Conservation (phyloP, 2,888 invertebrate genomes). For the Drosophila maculinotata region DNA sequence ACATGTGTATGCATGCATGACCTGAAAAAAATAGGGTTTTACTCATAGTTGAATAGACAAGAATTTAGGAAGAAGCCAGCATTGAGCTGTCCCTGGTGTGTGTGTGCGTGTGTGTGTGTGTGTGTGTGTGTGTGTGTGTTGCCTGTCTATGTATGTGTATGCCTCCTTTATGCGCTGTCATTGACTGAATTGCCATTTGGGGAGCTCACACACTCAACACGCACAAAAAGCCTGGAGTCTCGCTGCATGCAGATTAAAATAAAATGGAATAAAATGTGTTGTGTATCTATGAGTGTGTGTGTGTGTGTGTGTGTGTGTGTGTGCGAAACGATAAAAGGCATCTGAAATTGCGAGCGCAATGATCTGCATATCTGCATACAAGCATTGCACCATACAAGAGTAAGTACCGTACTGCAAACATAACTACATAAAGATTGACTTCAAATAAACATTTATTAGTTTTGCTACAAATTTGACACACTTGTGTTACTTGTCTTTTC, state of each 20-base stretch:
- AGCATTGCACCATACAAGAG: background rate
- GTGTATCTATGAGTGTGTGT: slow-evolving; percentile 7
- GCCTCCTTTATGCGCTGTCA: slow-evolving; percentile 67
- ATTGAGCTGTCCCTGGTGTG: slow-evolving; percentile 5
- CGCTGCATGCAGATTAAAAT: slow-evolving; percentile 41
- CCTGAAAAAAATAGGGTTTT: slow-evolving; percentile 59
- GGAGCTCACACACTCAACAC: slow-evolving; percentile 31
- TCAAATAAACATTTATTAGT: slow-evolving; percentile 45
- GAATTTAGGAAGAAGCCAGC: slow-evolving; percentile 48
- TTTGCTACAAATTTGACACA: slow-evolving; percentile 28
- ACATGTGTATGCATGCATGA: slow-evolving; percentile 53
- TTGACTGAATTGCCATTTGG: slow-evolving; percentile 85
- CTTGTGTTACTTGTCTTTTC: background rate
- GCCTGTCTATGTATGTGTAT: slow-evolving; percentile 4
- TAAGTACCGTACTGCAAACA: background rate
- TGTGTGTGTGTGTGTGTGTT: background rate
- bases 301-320: slow-evolving; percentile 23
- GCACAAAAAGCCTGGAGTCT: slow-evolving; percentile 10
- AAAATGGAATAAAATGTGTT: slow-evolving; percentile 35
- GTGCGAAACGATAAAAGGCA: slow-evolving; percentile 10
- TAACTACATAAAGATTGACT: slow-evolving; percentile 24
- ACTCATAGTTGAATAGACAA: slow-evolving; percentile 70
- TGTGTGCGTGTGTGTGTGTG: background rate
- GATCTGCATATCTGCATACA: slow-evolving; percentile 11
- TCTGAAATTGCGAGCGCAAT: slow-evolving; percentile 33